Percentiles rank a stretch among this genome's conserved stretches.
phyloP scores from a whole-genome alignment of 2,797 vertebrate genomes.

The Hozukius guyotensis region DNA sequence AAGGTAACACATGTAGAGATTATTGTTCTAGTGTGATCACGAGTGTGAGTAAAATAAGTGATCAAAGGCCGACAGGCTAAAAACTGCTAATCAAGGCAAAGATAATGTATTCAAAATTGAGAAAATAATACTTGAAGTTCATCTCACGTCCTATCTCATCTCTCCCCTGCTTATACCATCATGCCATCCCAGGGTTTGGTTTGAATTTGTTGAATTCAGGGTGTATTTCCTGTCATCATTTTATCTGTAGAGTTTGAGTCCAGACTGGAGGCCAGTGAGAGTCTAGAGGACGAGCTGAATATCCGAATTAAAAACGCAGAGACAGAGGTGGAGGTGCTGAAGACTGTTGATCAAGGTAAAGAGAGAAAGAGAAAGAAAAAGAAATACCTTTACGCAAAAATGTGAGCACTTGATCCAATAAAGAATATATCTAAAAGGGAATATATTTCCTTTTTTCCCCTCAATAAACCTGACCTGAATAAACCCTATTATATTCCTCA shows the following conservation, averaged over 20 bases:
- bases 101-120: not conserved
- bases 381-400: not conserved
- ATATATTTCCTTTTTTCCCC: not conserved
- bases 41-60: not conserved
- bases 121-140: not conserved
- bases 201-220: not conserved
- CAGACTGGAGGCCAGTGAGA: slow-evolving; percentile 12
- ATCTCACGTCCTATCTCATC: not conserved
- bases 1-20: not conserved
- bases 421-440: not conserved
- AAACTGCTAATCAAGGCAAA: not conserved
- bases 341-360: slow-evolving; percentile 22
- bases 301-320: not conserved
- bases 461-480: not conserved
- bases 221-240: not conserved
- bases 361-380: not conserved
- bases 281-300: not conserved
- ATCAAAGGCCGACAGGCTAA: not conserved
- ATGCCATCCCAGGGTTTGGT: not conserved
- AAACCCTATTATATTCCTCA: not conserved
- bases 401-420: not conserved
- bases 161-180: not conserved
- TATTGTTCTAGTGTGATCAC: not conserved
- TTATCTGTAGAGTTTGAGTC: slow-evolving; percentile 9
- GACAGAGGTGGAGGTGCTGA: slow-evolving; percentile 5